Conservation (phyloP, 2,888 invertebrate genomes). For the Tenthredo livida region DNA sequence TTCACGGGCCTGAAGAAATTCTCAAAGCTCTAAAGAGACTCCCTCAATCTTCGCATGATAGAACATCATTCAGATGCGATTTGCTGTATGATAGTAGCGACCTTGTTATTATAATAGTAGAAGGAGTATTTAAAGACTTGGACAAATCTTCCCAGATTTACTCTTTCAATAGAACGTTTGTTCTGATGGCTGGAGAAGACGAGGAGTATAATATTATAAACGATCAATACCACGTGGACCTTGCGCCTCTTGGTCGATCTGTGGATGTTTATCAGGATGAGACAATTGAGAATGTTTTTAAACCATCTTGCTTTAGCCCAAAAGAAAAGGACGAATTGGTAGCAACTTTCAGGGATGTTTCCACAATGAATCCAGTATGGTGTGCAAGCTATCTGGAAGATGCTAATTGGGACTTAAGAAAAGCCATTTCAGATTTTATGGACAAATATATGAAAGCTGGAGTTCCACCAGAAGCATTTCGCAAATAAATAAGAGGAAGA, state of each 20-base stretch:
- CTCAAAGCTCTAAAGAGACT: conserved; percentile 72
- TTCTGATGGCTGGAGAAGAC: conserved; percentile 78
- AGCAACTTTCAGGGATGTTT: conserved; percentile 61
- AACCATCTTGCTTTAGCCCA: conserved; percentile 60
- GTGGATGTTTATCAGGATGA: conserved; percentile 58
- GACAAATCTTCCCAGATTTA: conserved; percentile 72
- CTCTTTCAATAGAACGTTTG: conserved; percentile 82
- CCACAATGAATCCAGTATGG: conserved; percentile 65
- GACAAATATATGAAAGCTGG: conserved; percentile 62
- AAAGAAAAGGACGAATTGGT: conserved; percentile 63
- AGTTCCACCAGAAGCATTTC: conserved; percentile 62
- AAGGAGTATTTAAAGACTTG: conserved; percentile 80
- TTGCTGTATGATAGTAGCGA: conserved; percentile 65
- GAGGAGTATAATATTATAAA: conserved; percentile 83
- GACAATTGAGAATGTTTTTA: conserved; percentile 52
- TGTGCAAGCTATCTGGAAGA: conserved; percentile 65
- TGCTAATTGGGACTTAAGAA: conserved; percentile 64
- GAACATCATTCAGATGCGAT: conserved; percentile 77
- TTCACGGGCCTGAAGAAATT: conserved; percentile 69
- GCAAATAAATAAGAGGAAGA: not conserved
- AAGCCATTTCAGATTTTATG: conserved; percentile 65
- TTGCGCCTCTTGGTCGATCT: conserved; percentile 58
- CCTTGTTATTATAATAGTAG: conserved; percentile 77
- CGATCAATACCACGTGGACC: conserved; percentile 82
- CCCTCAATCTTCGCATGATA: conserved; percentile 80